Evolutionary conservation across 1,140 invertebrate species (phyloP).

Genomic region (Hylaeus volcanicus): DNA sequence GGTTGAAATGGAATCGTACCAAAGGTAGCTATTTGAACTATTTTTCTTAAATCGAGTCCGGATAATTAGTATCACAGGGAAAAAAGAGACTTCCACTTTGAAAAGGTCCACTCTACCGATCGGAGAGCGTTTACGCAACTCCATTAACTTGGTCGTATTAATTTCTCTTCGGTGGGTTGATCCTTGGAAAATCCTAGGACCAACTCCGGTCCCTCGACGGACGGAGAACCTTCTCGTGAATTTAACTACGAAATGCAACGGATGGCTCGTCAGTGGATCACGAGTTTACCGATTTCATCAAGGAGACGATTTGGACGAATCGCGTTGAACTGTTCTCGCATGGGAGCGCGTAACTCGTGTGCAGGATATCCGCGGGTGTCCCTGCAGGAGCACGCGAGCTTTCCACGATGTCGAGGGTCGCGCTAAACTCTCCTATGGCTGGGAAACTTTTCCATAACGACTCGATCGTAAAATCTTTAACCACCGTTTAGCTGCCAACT

Average conservation of each 20-base stretch:
- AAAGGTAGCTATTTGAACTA: too few relatives aligned
- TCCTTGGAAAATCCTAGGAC: slow-evolving; percentile 23
- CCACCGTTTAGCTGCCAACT: too few relatives aligned
- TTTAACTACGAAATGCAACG: background rate
- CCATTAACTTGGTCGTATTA: background rate
- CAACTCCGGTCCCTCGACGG: background rate
- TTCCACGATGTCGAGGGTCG: too few relatives aligned
- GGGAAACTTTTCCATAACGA: background rate
- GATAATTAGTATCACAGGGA: too few relatives aligned
- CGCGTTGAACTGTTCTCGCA: background rate
- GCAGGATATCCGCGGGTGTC: too few relatives aligned
- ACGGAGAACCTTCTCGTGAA: background rate
- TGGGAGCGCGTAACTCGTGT: background rate
- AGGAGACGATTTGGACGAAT: background rate
- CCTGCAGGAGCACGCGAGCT: too few relatives aligned
- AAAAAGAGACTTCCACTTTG: too few relatives aligned
- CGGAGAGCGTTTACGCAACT: background rate
- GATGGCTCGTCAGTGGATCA: background rate
- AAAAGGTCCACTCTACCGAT: too few relatives aligned
- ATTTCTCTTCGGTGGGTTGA: background rate
- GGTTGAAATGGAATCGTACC: too few relatives aligned
- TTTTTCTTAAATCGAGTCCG: too few relatives aligned
- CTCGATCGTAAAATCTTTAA: background rate
- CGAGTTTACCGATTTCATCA: slow-evolving; percentile 16
- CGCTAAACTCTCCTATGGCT: too few relatives aligned